Conservation (phyloP, 2,113 vertebrate genomes). For the Fukomys damarensis region DNA sequence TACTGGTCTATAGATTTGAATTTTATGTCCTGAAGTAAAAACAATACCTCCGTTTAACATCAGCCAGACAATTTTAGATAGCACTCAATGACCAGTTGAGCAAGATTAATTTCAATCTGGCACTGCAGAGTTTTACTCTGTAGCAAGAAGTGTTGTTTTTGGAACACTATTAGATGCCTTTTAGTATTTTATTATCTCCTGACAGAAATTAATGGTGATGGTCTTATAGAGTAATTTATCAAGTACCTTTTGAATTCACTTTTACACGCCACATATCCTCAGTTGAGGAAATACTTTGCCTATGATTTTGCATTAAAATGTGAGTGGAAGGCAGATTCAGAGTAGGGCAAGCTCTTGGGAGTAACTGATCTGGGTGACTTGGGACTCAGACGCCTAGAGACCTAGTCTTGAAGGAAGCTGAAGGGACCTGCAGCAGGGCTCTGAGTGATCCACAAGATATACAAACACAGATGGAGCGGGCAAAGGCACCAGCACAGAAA, state of each 20-base stretch:
- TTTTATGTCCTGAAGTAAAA: conserved; percentile 78
- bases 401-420: conserved; percentile 83
- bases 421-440: conserved; percentile 75
- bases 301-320: conserved; percentile 84
- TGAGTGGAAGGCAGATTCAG: conserved; percentile 84
- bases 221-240: conserved; percentile 89
- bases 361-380: conserved; percentile 80
- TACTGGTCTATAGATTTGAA: conserved; percentile 35
- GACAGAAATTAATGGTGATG: conserved; percentile 92
- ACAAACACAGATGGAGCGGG: conserved; percentile 84
- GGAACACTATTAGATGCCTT: conserved; percentile 88
- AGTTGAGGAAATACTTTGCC: conserved; percentile 79
- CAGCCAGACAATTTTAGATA: conserved; percentile 87
- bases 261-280: conserved; percentile 83
- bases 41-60: conserved; percentile 84
- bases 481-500: conserved; percentile 69
- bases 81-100: conserved; percentile 85
- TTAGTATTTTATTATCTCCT: conserved; percentile 91
- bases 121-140: conserved; percentile 89
- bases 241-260: conserved; percentile 87
- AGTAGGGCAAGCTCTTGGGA: conserved; percentile 78
- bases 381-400: conserved; percentile 77
- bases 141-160: conserved; percentile 92
- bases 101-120: conserved; percentile 90
- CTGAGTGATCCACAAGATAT: conserved; percentile 74